phyloP scores from a whole-genome alignment of 2,113 vertebrate genomes.

The Leucoraja erinaceus region DNA sequence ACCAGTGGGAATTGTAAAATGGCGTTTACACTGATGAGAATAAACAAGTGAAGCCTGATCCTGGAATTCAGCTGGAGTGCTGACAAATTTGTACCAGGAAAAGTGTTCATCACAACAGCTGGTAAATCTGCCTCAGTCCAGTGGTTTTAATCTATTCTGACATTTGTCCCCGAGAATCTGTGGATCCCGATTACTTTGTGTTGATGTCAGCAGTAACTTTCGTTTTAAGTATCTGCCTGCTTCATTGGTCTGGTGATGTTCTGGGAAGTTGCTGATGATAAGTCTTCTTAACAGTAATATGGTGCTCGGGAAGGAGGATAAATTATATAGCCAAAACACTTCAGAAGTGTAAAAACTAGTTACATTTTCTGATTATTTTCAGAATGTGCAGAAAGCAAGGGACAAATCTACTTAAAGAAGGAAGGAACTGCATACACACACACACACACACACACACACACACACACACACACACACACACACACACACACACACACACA shows the following conservation, averaged over 20 bases:
- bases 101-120: not conserved
- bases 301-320: not conserved
- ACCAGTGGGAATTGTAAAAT: too few species aligned
- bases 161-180: constrained; percentile 6
- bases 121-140: constrained; percentile 21
- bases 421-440: not conserved
- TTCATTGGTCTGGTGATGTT: not conserved
- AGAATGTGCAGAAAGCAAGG: not conserved
- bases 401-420: not conserved
- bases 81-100: not conserved
- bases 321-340: not conserved
- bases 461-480: too few species aligned
- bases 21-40: not conserved
- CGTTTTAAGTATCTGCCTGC: not conserved
- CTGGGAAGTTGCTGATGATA: not conserved
- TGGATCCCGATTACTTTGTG: not conserved
- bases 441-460: too few species aligned
- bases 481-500: not conserved
- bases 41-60: not conserved
- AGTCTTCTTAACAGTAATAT: not conserved
- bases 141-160: constrained; percentile 21
- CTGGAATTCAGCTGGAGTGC: not conserved
- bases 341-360: not conserved
- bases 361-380: not conserved
- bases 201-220: not conserved